These are phyloP conservation scores for Diadumene lineata DNA, from an alignment of 92 coral and sea anemone genomes.

Conservation along the genomic window DNA sequence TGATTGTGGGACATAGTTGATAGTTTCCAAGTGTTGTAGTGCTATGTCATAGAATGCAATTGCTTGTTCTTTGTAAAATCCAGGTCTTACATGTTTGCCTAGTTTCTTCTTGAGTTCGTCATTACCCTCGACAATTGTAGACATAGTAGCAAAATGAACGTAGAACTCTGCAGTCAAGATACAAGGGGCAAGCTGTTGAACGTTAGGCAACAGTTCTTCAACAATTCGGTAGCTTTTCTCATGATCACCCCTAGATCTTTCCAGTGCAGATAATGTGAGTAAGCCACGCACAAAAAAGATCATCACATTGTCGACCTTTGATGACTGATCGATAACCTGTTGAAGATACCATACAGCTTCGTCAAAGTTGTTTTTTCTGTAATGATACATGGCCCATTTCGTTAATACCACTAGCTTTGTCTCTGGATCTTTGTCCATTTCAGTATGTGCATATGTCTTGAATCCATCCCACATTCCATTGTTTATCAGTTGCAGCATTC, in stretches of 20 bases:
- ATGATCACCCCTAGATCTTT: background rate
- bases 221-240: background rate
- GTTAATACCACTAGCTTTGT: background rate
- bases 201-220: background rate
- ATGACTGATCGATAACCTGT: background rate
- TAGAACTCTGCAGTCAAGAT: background rate
- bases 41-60: background rate
- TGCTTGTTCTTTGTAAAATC: background rate
- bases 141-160: background rate
- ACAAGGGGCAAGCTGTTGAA: background rate
- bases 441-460: background rate
- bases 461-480: background rate
- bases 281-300: background rate
- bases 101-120: background rate
- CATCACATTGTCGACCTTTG: background rate
- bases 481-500: background rate
- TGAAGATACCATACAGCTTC: background rate
- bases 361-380: background rate
- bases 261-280: background rate
- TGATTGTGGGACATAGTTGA: background rate
- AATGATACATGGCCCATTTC: background rate
- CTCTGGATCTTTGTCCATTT: background rate
- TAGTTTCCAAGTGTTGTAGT: background rate
- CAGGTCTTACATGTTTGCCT: background rate
- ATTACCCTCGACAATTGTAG: background rate